These are phyloP conservation scores for Poecilia picta DNA, from an alignment of 2,797 vertebrate genomes.

Conservation along the genomic window DNA sequence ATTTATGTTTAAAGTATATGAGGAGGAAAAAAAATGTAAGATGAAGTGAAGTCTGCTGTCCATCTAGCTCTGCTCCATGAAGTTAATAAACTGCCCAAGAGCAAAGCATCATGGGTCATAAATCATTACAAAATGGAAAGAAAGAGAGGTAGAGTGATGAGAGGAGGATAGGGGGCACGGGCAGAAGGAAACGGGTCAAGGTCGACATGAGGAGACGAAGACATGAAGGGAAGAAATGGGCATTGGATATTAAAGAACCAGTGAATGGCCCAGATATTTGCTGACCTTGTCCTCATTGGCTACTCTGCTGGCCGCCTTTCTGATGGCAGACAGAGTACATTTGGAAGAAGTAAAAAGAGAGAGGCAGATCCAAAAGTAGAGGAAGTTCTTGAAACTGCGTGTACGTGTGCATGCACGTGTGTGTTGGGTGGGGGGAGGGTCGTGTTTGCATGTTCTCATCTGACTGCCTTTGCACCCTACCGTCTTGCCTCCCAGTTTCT, in stretches of 20 bases:
- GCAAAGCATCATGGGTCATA: constrained; percentile 70
- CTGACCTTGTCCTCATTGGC: constrained; percentile 55
- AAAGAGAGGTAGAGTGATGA: constrained; percentile 32
- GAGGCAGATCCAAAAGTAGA: constrained; percentile 17
- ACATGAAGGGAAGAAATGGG: constrained; percentile 32
- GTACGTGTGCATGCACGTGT: too few species aligned
- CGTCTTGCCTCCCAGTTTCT: constrained; percentile 25
- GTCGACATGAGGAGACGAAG: constrained; percentile 31
- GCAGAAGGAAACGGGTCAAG: constrained; percentile 64
- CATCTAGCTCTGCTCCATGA: constrained; percentile 48
- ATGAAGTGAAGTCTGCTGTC: constrained; percentile 36
- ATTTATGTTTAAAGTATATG: constrained; percentile 27
- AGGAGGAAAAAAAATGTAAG: constrained; percentile 19
- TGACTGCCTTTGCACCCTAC: constrained; percentile 10
- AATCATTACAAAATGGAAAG: constrained; percentile 71
- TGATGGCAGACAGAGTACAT: constrained; percentile 26
- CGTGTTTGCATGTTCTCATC: constrained; percentile 37
- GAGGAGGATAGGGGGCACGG: constrained; percentile 14
- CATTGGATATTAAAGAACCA: constrained; percentile 36
- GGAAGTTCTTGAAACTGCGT: constrained; percentile 16
- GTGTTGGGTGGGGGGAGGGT: neutral
- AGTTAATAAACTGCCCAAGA: constrained; percentile 76
- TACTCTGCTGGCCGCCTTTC: constrained; percentile 27
- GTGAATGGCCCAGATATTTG: constrained; percentile 48
- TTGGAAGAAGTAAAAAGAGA: constrained; percentile 26